These are phyloP conservation scores for Agonum fuliginosum DNA, from an alignment of 2,888 invertebrate genomes.

Conservation along the genomic window DNA sequence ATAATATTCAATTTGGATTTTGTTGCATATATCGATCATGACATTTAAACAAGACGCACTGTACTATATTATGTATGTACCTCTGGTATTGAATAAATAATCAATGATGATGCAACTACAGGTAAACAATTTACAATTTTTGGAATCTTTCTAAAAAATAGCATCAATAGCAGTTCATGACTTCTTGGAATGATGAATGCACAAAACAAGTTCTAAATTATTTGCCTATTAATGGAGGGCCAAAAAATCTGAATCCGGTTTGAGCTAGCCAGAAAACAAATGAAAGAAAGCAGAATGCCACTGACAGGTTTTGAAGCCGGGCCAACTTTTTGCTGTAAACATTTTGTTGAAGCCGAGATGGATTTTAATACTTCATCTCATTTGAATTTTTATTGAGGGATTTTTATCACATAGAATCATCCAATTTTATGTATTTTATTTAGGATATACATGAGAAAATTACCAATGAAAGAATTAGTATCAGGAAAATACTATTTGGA, in stretches of 20 bases:
- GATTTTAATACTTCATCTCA: not conserved
- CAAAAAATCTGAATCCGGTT: slow-evolving; percentile 9
- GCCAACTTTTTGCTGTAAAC: slow-evolving; percentile 28
- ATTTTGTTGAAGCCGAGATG: no score
- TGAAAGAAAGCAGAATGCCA: slow-evolving; percentile 14
- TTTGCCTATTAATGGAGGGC: slow-evolving; percentile 10
- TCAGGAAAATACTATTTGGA: no score
- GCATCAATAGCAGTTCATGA: not conserved
- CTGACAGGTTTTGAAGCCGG: slow-evolving; percentile 30
- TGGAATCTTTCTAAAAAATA: no score
- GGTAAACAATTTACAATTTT: no score
- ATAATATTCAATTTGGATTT: no score
- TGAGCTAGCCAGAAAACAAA: slow-evolving; percentile 3
- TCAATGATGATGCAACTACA: no score
- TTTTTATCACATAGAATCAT: slow-evolving; percentile 2
- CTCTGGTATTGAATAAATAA: no score
- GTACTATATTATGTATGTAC: no score
- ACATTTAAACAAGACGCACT: no score
- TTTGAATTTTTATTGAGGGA: not conserved
- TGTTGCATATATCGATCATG: no score
- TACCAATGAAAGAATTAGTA: no score
- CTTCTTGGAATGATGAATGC: slow-evolving; percentile 15
- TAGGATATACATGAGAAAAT: no score
- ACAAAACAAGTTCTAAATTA: slow-evolving; percentile 19
- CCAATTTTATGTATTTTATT: not conserved